Evolutionary conservation across 1,140 invertebrate genomes (phyloP).

Genomic region (Cataglyphis hispanica): DNA sequence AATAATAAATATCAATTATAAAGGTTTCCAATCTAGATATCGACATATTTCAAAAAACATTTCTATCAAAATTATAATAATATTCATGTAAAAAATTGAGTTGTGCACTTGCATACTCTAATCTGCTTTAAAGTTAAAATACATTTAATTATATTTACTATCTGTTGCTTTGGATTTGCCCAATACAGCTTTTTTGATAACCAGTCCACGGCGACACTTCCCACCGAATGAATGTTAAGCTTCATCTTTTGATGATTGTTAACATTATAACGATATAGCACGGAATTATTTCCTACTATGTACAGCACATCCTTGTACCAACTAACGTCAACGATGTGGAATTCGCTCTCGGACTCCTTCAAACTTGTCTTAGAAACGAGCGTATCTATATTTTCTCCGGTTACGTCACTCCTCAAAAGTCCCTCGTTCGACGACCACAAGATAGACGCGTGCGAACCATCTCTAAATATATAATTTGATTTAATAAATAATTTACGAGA

Average conservation of each 20-base stretch:
- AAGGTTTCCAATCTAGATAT: not conserved
- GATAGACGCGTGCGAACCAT: constrained; percentile 87
- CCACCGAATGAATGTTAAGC: constrained; percentile 90
- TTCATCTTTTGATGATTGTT: constrained; percentile 88
- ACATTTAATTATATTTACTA: constrained; percentile 86
- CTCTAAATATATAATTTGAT: constrained; percentile 56
- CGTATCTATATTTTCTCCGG: constrained; percentile 90
- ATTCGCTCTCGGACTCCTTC: constrained; percentile 84
- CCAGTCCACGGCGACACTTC: constrained; percentile 95
- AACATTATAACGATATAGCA: constrained; percentile 90
- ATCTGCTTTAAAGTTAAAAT: not conserved
- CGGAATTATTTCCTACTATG: constrained; percentile 91
- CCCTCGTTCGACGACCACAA: constrained; percentile 92
- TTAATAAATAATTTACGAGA: not conserved
- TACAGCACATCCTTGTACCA: constrained; percentile 91
- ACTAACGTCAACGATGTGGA: constrained; percentile 89
- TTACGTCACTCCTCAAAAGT: constrained; percentile 91
- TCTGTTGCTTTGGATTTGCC: constrained; percentile 94
- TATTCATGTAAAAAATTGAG: too few species aligned
- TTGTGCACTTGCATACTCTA: too few species aligned
- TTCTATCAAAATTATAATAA: too few species aligned
- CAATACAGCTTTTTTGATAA: constrained; percentile 95
- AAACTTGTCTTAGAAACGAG: constrained; percentile 88
- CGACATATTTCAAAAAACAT: not conserved
- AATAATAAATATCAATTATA: not conserved